Evolutionary conservation across 2,113 vertebrate species (phyloP), one percentile per base, ranked within the genome.

Genomic region (Anoplopoma fimbria): DNA sequence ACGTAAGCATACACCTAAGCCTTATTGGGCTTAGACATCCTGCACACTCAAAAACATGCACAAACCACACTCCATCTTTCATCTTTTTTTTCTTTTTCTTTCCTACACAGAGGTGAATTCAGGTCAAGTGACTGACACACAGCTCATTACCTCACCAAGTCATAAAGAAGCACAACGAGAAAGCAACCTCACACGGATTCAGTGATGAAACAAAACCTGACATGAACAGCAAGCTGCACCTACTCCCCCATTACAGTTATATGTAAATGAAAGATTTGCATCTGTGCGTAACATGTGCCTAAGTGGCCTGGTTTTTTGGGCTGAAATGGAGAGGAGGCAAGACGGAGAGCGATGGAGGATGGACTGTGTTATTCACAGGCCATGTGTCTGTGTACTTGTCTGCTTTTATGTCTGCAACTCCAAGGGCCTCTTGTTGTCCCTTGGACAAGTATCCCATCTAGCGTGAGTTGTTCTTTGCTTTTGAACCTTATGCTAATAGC

Each of bases 401-500:
- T 57, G 19, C 25, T 58, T 72, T 27, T 79, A 34, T 77, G 68
- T 68, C 34, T 57, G 70, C 75, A 71, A 76, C 51, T 76, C 53
- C 38, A 36, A 81, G 63, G 13, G 47, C 69, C 69, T 72, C 74
- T 83, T 81, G 63, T 79, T 69, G 29, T 86, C 71, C 75, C 81
- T 62, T 47, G 72, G 53, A 84, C 63, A 69, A 86, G 78, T 60
- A 84, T 84, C 70, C 23, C n/a, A 57, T 84, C 36, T 6, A 77
- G 45, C 45, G 33, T 49, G 42, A 77, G 62, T 69, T 75, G 57
- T 83, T 81, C 31, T 70, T 83, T 79, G 70, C 86, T 70, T 82
- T 89, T 89, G 77, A 89, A 75, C 58, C 67, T 81, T 70, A 91
- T 89, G 91, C 87, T 84, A 91, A 93, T 88, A 47, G 33, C 61